phyloP scores from a whole-genome alignment of 2,888 invertebrate species.

The Ophioninae sp. region DNA sequence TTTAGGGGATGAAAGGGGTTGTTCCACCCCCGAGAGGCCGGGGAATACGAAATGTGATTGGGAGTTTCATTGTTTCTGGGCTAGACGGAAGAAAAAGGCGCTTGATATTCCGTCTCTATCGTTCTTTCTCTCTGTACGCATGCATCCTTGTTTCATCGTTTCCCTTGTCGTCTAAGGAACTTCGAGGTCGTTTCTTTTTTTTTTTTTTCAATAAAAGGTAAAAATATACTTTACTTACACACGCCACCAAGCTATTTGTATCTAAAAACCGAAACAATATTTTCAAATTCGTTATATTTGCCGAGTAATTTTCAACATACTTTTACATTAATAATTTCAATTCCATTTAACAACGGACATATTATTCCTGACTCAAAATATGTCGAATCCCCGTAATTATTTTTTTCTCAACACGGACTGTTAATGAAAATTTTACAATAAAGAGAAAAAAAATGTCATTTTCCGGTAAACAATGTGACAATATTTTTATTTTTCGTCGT shows the following conservation, averaged over 20 bases:
- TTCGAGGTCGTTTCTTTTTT: conserved; percentile 67
- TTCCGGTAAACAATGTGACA: no score
- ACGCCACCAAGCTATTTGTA: conserved; percentile 57
- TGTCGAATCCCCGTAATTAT: neutral
- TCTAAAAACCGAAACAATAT: neutral
- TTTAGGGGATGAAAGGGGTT: conserved; percentile 61
- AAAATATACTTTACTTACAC: conserved; percentile 77
- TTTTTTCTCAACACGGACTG: neutral
- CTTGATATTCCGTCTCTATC: conserved; percentile 18
- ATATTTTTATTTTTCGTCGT: neutral
- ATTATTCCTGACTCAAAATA: neutral
- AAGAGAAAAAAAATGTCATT: no score
- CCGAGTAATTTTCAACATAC: neutral
- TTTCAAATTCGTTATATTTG: no score
- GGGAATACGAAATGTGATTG: conserved; percentile 77
- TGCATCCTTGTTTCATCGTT: neutral
- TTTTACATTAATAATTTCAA: neutral
- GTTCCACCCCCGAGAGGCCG: conserved; percentile 52
- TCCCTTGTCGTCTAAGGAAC: conserved; percentile 27
- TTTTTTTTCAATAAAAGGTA: conserved; percentile 77
- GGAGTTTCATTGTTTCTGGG: conserved; percentile 75
- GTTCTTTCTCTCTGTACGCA: neutral
- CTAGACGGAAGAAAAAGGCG: conserved; percentile 49
- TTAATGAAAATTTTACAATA: neutral
- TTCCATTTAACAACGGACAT: neutral